Base-by-base conservation (phyloP, 2,888 invertebrate species). In the Melanostoma mellinum region DNA sequence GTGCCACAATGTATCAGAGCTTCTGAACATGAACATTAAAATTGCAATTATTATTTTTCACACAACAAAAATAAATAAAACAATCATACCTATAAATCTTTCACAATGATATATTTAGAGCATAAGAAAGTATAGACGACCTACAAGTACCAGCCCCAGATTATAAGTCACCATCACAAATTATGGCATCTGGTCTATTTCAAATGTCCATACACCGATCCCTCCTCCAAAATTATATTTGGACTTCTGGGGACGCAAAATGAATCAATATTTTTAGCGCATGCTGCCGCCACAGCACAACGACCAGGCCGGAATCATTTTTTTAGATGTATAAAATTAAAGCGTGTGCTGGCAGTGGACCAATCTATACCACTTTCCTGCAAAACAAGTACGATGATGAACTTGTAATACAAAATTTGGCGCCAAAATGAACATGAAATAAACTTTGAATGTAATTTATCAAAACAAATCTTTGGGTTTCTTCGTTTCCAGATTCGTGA, bases 101-200 rank as follows among this genome's bases (percentile, higher is more conserved):
- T 78, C 48, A 68, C 68, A 74, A 10, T 38, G 35, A 65, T 79
- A 73, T 67, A 60, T 67, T 78, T 78, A 72, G 72, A 79, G 55
- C 10, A 53, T 76, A 71, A 56, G 42, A 61, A 46, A 63, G 63
- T 63, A 63, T 50, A n/a, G 32, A n/a, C 30, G 32, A 38, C 32
- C 5, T 8, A 36, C 50, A 20, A 50, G 50, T 63, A 53, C 8
- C 48, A 6, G 35, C 30, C 46, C 20, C 61, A 2, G 36, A 9
- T 6, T 30, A 73, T 79, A 68, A 79, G 79, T 79, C 79, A 79
- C 55, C 40, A 68, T 32, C 56, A 52, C 32, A 67, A 53, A 79
- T 48, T 55, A 55, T 68, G 76, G 55, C 79, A 79, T 79, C 73
- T 79, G 79, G 79, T 79, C 55, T 63, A 61, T 68, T 79, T 79